Conservation (phyloP, 2,797 vertebrate genomes). For the Odontamblyopus rebecca region DNA sequence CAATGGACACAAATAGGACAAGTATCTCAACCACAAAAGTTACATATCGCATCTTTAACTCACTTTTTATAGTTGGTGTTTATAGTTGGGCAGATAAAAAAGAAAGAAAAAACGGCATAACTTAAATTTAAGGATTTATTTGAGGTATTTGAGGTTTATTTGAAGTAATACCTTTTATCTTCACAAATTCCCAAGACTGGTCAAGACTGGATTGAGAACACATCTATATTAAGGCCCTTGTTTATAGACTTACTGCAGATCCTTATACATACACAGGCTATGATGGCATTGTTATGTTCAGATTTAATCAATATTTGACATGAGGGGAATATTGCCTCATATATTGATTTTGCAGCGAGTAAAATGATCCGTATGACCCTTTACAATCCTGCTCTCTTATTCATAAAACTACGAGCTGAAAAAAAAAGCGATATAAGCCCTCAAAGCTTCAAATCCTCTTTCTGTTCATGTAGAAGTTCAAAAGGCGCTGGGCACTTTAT, state of each 20-base stretch:
- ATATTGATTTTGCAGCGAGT: constrained; percentile 20
- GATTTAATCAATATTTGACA: constrained; percentile 25
- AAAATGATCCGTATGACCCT: constrained; percentile 25
- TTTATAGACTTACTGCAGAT: not conserved
- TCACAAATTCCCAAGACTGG: not conserved
- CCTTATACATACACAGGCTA: not conserved
- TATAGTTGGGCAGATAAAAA: too few species aligned
- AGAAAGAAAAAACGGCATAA: too few species aligned
- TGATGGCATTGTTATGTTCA: constrained; percentile 1
- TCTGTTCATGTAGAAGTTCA: constrained; percentile 30
- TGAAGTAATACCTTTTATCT: too few species aligned
- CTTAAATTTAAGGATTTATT: too few species aligned
- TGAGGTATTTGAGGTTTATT: too few species aligned
- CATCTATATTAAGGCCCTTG: not conserved
- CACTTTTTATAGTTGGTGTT: too few species aligned
- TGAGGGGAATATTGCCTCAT: constrained; percentile 8
- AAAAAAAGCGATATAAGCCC: constrained; percentile 29
- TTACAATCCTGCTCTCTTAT: constrained; percentile 28
- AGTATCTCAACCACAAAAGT: too few species aligned
- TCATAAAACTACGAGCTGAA: constrained; percentile 27
- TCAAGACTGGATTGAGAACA: not conserved
- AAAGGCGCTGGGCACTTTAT: constrained; percentile 19
- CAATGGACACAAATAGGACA: too few species aligned
- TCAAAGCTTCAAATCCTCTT: constrained; percentile 42
- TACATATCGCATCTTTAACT: too few species aligned